Conservation (phyloP, 2,113 vertebrate species). For the Trematomus loennbergii region DNA sequence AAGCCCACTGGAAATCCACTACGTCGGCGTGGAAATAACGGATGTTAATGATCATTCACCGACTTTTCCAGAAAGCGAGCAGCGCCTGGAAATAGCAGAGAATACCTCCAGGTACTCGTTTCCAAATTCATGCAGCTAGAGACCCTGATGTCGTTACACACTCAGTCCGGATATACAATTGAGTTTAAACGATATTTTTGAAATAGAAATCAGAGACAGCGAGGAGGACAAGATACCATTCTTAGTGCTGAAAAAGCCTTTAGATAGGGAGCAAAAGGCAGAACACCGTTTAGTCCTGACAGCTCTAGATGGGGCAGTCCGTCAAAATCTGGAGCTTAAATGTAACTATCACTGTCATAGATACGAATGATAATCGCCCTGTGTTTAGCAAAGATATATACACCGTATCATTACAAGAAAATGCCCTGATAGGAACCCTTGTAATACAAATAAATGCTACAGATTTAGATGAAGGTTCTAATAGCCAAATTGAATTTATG, state of each 20-base stretch:
- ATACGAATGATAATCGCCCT: slow-evolving; percentile 77
- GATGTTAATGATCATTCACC: slow-evolving; percentile 80
- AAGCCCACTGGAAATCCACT: slow-evolving; percentile 78
- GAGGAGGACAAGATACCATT: slow-evolving; percentile 66
- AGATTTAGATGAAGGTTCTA: slow-evolving; percentile 69
- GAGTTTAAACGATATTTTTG: slow-evolving; percentile 70
- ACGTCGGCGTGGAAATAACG: slow-evolving; percentile 71
- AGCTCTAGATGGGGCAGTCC: slow-evolving; percentile 78
- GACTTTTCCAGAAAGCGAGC: slow-evolving; percentile 50
- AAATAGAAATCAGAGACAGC: slow-evolving; percentile 46
- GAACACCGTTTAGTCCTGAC: slow-evolving; percentile 69
- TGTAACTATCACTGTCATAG: slow-evolving; percentile 72
- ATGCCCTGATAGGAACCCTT: slow-evolving; percentile 49
- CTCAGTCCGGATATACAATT: slow-evolving; percentile 69
- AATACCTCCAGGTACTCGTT: slow-evolving; percentile 64
- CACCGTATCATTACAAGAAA: slow-evolving; percentile 71
- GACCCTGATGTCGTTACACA: slow-evolving; percentile 74
- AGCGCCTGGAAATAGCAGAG: slow-evolving; percentile 67
- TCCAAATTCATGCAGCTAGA: slow-evolving; percentile 71
- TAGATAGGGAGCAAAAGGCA: slow-evolving; percentile 63
- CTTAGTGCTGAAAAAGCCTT: slow-evolving; percentile 58
- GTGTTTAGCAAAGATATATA: slow-evolving; percentile 75
- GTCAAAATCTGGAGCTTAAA: slow-evolving; percentile 66
- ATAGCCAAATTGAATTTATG: slow-evolving; percentile 64
- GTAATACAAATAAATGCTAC: slow-evolving; percentile 71